Evolutionary conservation across 2,113 vertebrate species (phyloP), one percentile per base, ranked within the genome.

Genomic region (Opisthocomus hoazin): DNA sequence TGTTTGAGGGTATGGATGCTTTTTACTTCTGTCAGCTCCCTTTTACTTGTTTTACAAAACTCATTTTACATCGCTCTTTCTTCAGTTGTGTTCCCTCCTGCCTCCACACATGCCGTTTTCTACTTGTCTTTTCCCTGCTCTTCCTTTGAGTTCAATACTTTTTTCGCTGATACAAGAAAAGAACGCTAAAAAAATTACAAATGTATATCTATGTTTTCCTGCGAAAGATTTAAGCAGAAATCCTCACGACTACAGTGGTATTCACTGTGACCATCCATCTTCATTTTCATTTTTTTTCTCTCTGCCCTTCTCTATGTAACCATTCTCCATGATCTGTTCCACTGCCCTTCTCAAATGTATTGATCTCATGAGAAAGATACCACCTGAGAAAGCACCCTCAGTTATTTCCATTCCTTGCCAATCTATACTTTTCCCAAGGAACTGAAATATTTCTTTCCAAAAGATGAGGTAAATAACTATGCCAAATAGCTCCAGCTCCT

Each of bases 291-390:
- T 36, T 50, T 45, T 43, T 45, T 77, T 12, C 2, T 71, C 46
- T n/a, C 39, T 76, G 17, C 36, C 23, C 9, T 77, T n/a, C 5
- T 75, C 56, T 65, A 10, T 37, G 34, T 46, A 70, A 50, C 24
- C 2, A 5, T 83, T 85, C 22, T 61, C 14, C 21, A 12, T 54
- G 71, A n/a, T 22, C 11, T 75, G 10, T 89, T 46, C 45, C 45
- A 68, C 19, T 50, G 34, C 11, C 20, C 2, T 10, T 65, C 48
- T 76, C 2, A 2, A 61, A 69, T 1, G 0, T 43, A 53, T 7
- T 48, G 24, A 75, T 32, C 46, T 82, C 60, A 57, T 12, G 53
- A 87, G 45, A 64, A 96, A 61, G 4, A 83, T 3, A 4, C 11
- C 39, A 36, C 22, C 30, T 73, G 32, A 36, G 84, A 85, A 71